phyloP scores from a whole-genome alignment of 2,797 vertebrate species.

The Falco biarmicus region DNA sequence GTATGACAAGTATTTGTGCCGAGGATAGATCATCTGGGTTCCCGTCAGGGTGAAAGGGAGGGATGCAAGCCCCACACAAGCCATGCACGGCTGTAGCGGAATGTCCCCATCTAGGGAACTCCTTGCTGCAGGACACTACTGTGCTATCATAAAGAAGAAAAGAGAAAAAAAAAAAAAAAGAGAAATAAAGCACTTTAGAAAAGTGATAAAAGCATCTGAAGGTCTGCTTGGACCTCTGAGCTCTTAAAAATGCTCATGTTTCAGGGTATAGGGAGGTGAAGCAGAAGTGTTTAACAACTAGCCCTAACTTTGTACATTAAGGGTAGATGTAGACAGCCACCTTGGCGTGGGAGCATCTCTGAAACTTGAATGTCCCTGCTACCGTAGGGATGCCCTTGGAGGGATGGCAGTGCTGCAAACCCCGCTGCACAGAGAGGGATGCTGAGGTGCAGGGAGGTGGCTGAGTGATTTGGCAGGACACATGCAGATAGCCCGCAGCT shows the following conservation, averaged over 20 bases:
- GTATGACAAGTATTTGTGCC: background rate
- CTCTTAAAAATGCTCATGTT: background rate
- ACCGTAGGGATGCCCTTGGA: background rate
- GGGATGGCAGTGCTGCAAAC: background rate
- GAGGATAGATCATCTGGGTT: background rate
- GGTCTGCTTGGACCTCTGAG: background rate
- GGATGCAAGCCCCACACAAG: background rate
- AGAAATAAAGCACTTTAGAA: background rate
- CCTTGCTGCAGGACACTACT: background rate
- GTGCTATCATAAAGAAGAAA: background rate
- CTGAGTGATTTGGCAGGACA: background rate
- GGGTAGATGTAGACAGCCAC: background rate
- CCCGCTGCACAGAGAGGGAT: background rate
- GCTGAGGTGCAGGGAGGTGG: background rate
- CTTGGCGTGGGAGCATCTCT: background rate
- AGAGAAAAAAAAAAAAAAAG: no score
- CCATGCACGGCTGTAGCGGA: accelerated
- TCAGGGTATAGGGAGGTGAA: background rate
- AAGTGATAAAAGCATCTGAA: background rate
- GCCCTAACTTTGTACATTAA: background rate
- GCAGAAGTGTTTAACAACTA: background rate
- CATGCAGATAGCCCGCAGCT: accelerated
- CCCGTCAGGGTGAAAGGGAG: background rate
- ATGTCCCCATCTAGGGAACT: background rate
- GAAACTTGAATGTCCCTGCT: background rate